These are phyloP conservation scores for Amia ocellicauda DNA, from an alignment of 2,113 vertebrate species.

Conservation along the genomic window DNA sequence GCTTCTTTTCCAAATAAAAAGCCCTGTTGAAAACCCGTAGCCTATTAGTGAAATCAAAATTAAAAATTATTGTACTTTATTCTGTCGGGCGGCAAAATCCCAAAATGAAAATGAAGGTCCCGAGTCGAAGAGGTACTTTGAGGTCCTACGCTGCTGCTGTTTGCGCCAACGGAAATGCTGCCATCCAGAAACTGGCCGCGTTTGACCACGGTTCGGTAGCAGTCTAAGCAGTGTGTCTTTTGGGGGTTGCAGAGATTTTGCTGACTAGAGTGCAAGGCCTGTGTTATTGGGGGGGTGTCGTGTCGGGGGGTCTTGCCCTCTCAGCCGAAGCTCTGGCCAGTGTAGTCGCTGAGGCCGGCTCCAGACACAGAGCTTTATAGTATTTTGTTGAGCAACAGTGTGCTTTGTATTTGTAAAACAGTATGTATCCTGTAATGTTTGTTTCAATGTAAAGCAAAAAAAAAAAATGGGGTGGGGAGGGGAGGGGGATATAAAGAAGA, in stretches of 20 bases:
- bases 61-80: constrained; percentile 12
- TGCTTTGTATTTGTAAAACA: constrained; percentile 77
- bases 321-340: background rate
- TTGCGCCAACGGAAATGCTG: too few species aligned
- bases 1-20: background rate
- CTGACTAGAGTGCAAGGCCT: background rate
- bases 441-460: constrained; percentile 72
- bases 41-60: too few species aligned
- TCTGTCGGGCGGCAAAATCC: constrained; percentile 14
- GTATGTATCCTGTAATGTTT: constrained; percentile 77
- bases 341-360: constrained; percentile 21
- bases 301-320: background rate
- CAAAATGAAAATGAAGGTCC: background rate
- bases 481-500: too few species aligned
- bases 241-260: background rate
- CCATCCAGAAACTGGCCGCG: too few species aligned
- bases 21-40: too few species aligned
- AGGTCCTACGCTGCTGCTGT: too few species aligned
- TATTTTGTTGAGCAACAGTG: constrained; percentile 52
- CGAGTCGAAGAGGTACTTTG: background rate
- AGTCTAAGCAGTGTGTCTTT: background rate
- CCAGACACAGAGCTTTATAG: constrained; percentile 32
- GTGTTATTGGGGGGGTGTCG: too few species aligned
- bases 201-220: too few species aligned
- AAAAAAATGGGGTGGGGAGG: constrained; percentile 46